These are phyloP conservation scores for Pseudomyrmex sp. DNA, from an alignment of 1,140 invertebrate species.

Conservation along the genomic window DNA sequence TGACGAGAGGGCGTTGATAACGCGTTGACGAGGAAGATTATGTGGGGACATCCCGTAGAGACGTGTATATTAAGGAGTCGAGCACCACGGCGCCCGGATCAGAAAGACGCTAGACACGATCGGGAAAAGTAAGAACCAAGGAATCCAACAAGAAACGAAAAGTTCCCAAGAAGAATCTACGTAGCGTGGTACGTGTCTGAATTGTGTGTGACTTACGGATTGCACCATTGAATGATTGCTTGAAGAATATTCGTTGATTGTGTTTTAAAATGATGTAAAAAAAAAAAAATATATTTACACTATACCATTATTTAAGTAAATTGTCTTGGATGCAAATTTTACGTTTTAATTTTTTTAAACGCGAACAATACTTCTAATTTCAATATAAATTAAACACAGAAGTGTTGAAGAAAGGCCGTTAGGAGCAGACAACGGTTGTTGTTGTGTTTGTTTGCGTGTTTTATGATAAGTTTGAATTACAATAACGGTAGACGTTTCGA, in stretches of 20 bases:
- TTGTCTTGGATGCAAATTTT: not conserved
- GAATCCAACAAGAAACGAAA: slow-evolving; percentile 6
- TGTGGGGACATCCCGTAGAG: slow-evolving; percentile 71
- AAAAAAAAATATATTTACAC: not conserved
- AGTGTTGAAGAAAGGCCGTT: no score
- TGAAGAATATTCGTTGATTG: not conserved
- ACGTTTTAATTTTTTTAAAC: no score
- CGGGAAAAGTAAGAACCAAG: slow-evolving; percentile 18
- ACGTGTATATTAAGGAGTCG: slow-evolving; percentile 82
- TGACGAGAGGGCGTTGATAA: slow-evolving; percentile 60
- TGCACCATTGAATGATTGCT: not conserved
- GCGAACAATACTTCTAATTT: no score
- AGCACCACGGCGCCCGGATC: slow-evolving; percentile 78
- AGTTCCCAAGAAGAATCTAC: not conserved
- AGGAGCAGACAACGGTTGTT: no score
- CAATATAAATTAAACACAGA: no score
- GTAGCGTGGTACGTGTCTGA: slow-evolving; percentile 18
- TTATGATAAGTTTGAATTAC: no score
- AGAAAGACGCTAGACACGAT: slow-evolving; percentile 78
- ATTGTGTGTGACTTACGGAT: not conserved
- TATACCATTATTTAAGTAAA: not conserved
- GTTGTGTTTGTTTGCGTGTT: no score
- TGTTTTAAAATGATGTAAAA: no score
- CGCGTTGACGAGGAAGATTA: slow-evolving; percentile 12
- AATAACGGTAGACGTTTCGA: no score